phyloP scores from a whole-genome alignment of 2,797 vertebrate species.

The Pseudochaenichthys georgianus region DNA sequence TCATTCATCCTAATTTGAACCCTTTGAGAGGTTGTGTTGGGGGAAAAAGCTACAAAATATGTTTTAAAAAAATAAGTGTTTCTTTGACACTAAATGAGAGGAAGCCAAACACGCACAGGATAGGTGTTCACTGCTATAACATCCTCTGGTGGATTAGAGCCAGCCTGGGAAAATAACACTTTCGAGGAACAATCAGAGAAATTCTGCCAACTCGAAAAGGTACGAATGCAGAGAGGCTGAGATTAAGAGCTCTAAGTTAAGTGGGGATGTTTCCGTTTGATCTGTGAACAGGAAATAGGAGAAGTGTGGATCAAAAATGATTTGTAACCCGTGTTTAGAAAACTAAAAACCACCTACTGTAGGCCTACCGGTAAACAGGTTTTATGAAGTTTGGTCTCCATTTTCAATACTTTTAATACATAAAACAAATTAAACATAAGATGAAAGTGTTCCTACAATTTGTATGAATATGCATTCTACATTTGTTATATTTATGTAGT shows the following conservation, averaged over 20 bases:
- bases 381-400: background rate
- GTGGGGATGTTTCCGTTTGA: background rate
- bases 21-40: slow-evolving; percentile 17
- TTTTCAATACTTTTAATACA: background rate
- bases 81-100: slow-evolving; percentile 47
- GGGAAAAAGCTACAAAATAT: slow-evolving; percentile 8
- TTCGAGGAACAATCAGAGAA: slow-evolving; percentile 37
- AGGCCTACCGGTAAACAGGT: background rate
- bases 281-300: background rate
- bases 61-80: slow-evolving; percentile 8
- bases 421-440: background rate
- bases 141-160: slow-evolving; percentile 59
- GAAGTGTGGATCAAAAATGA: background rate
- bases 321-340: background rate
- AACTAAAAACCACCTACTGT: background rate
- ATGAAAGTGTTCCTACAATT: background rate
- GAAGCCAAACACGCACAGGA: slow-evolving; percentile 66
- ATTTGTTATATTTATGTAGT: background rate
- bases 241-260: background rate
- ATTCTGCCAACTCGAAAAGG: slow-evolving; percentile 18
- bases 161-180: slow-evolving; percentile 33
- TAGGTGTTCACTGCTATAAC: slow-evolving; percentile 70
- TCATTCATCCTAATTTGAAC: slow-evolving; percentile 32
- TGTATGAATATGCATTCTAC: background rate
- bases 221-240: slow-evolving; percentile 2